These are phyloP conservation scores for Hipposideros armiger DNA, from an alignment of 2,113 vertebrate genomes.

Conservation along the genomic window DNA sequence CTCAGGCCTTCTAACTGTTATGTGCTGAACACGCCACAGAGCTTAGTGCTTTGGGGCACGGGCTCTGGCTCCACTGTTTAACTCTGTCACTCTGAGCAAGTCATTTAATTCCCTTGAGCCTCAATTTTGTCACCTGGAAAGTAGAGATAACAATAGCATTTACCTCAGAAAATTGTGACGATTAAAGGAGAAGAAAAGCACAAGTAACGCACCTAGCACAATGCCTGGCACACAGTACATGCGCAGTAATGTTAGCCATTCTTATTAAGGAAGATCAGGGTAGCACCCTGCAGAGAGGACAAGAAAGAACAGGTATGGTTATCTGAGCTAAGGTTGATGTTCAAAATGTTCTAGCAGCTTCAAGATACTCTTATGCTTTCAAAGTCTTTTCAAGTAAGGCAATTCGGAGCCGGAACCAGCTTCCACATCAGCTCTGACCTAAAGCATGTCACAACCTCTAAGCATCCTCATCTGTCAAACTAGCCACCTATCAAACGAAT, in stretches of 20 bases:
- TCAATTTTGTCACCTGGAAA: neutral
- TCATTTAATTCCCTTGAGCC: neutral
- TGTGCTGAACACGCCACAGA: neutral
- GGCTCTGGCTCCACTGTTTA: neutral
- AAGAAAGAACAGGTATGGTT: neutral
- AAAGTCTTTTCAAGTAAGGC: slow-evolving; percentile 25
- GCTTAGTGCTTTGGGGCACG: neutral
- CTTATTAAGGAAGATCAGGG: slow-evolving; percentile 1
- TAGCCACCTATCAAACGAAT: neutral
- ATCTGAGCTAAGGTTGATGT: neutral
- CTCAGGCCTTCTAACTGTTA: neutral
- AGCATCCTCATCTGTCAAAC: neutral
- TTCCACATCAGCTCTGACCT: neutral
- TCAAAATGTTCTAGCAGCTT: neutral
- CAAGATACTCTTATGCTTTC: neutral
- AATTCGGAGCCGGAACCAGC: slow-evolving; percentile 12
- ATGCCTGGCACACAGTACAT: neutral
- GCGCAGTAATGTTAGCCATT: neutral
- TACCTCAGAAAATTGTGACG: neutral
- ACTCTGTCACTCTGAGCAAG: neutral
- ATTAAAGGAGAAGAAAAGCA: neutral
- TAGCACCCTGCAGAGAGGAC: neutral
- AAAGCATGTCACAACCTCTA: neutral
- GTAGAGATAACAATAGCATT: neutral
- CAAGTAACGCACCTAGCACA: neutral